These are phyloP conservation scores for Belgica antarctica DNA, from an alignment of 2,888 invertebrate species.

Conservation along the genomic window DNA sequence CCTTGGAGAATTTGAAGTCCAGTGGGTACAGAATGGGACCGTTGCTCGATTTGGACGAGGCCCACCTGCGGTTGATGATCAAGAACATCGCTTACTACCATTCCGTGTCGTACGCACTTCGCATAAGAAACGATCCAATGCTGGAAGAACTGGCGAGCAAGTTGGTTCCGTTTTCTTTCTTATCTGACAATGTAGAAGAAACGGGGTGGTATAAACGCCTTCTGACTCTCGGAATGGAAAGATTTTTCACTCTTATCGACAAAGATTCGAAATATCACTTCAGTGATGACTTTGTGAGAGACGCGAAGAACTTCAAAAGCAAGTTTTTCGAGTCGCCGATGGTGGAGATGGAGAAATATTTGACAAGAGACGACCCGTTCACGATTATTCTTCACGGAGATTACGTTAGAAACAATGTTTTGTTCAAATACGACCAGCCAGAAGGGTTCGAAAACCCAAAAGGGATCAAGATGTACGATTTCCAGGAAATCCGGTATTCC, in stretches of 20 bases:
- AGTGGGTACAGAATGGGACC: constrained; percentile 51
- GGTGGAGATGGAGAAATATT: constrained; percentile 49
- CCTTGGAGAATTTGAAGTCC: constrained; percentile 50
- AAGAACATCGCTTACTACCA: constrained; percentile 50
- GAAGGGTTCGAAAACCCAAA: constrained; percentile 46
- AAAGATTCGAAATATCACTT: constrained; percentile 34
- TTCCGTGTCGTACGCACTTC: constrained; percentile 50
- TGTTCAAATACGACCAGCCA: constrained; percentile 49
- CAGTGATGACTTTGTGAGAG: constrained; percentile 45
- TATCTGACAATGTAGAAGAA: constrained; percentile 45
- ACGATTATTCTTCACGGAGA: constrained; percentile 53
- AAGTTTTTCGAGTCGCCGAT: constrained; percentile 50
- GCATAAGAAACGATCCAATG: constrained; percentile 48
- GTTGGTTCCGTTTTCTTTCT: constrained; percentile 49
- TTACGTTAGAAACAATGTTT: constrained; percentile 54
- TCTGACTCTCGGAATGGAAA: constrained; percentile 51
- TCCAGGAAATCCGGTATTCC: constrained; percentile 52
- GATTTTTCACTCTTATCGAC: constrained; percentile 51
- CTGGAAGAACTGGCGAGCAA: constrained; percentile 48
- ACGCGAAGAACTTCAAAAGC: constrained; percentile 47
- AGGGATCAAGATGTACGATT: constrained; percentile 52
- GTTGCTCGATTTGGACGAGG: constrained; percentile 48
- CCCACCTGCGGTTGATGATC: constrained; percentile 51
- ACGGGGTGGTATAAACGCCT: constrained; percentile 49
- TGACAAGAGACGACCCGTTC: constrained; percentile 49